phyloP scores from a whole-genome alignment of 2,113 vertebrate species.

The Syngnathoides biaculeatus region DNA sequence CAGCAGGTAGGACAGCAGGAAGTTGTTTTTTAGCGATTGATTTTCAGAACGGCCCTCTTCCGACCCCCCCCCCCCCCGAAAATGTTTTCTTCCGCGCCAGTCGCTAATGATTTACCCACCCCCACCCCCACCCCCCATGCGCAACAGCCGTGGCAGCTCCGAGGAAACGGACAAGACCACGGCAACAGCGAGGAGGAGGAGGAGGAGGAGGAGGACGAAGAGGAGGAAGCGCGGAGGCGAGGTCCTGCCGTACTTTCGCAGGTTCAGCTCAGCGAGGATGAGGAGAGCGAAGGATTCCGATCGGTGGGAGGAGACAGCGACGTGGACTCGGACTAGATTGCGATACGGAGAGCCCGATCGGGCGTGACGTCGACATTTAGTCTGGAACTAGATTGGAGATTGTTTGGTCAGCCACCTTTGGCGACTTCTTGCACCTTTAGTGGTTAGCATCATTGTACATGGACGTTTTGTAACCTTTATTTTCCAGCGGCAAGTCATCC shows the following conservation, averaged over 20 bases:
- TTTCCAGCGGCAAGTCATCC: background rate
- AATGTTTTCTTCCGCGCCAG: background rate
- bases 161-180: constrained; percentile 65
- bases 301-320: constrained; percentile 93
- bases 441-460: constrained; percentile 42
- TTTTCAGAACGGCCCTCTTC: no score
- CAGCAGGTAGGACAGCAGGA: background rate
- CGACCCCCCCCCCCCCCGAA: no score
- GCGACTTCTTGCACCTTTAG: constrained; percentile 5
- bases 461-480: no score
- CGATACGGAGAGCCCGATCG: background rate
- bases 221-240: constrained; percentile 79
- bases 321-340: constrained; percentile 84
- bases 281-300: constrained; percentile 93
- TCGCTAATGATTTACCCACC: no score
- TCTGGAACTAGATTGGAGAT: constrained; percentile 43
- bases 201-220: constrained; percentile 82
- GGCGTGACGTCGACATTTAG: no score
- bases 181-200: constrained; percentile 90
- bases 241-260: constrained; percentile 90
- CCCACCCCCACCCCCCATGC: background rate
- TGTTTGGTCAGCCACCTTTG: constrained; percentile 39
- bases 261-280: constrained; percentile 93
- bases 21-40: background rate
- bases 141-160: constrained; percentile 1